Base-by-base conservation (phyloP, 2,797 vertebrate species). In the Anomalospiza imberbis region DNA sequence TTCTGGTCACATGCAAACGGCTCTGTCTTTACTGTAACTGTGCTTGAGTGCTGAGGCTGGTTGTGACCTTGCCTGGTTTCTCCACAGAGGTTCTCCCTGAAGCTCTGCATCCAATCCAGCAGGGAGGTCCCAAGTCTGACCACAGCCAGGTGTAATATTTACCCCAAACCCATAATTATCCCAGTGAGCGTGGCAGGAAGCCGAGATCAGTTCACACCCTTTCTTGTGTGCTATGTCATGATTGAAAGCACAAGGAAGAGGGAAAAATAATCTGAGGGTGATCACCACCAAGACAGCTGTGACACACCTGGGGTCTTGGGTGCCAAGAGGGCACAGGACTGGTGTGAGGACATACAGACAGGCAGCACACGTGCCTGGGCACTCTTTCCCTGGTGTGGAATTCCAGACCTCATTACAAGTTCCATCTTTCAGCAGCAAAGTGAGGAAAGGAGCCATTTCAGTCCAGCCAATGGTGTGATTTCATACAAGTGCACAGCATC, bases 351-450 rank as follows among this genome's bases (percentile, higher is more conserved):
- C 32, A 11, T 1, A 15, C 1, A 4, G 42, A 12, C 66, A 58
- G 60, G 45, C 7, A 58, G 44, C 50, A 21, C 0, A 0, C 7
- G 8, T 4, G 3, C 29, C 55, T 58, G 42, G 81, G 34, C 78
- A 42, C 1, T 8, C 36, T 15, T n/a, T 47, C 18, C 22, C 48
- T 67, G 17, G 16, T 3, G 1, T 50, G 44, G 21, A 61, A 87
- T 10, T 32, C 53, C n/a, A 74, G 34, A 75, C 4, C 19, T 63
- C 44, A 40, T 22, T 9, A 38, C 2, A 54, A 78, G 7, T 63
- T 75, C 32, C 54, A 54, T 45, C 26, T 51, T 81, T 42, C 22
- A 80, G 44, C 63, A 85, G 57, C 36, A 42, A 54, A 70, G 17
- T 29, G 47, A 70, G 34, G 70, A 60, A 81, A 91, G 19, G n/a